Percentiles rank a stretch among this genome's conserved stretches.
Conservation (phyloP, 2,797 vertebrate genomes). For the Sternotherus odoratus region DNA sequence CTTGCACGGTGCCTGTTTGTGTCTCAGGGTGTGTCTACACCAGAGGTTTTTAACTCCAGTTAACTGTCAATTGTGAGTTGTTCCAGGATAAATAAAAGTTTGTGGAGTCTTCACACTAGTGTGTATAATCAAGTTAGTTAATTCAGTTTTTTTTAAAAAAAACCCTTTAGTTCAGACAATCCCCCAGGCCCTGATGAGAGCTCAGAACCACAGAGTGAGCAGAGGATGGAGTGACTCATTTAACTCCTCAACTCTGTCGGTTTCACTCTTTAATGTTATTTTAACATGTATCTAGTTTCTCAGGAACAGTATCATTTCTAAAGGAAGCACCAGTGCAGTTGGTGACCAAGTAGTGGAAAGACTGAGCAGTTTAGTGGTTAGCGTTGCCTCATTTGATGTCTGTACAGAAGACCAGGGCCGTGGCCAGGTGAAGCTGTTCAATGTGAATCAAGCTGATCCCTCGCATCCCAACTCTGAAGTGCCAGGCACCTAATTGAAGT, state of each 20-base stretch:
- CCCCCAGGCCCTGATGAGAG: neutral
- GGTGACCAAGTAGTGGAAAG: rapidly evolving
- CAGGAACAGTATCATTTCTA: neutral
- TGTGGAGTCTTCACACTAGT: neutral
- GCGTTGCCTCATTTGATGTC: neutral
- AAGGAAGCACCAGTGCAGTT: rapidly evolving
- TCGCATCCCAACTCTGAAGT: neutral
- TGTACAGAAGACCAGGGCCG: neutral
- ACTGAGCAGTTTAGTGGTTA: neutral
- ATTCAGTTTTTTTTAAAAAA: neutral
- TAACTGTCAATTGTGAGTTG: neutral
- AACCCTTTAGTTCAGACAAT: neutral
- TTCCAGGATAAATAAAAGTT: neutral
- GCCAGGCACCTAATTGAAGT: neutral
- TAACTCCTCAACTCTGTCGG: neutral
- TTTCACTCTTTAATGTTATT: neutral
- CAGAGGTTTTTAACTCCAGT: neutral
- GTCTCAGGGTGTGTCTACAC: neutral
- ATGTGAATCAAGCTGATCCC: neutral
- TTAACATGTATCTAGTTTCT: rapidly evolving
- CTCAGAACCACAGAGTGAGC: neutral
- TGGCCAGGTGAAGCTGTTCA: neutral
- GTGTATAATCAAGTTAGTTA: neutral
- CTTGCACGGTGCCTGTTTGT: neutral
- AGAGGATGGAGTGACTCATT: neutral